Percentiles rank a stretch among this genome's conserved stretches.
phyloP scores from a whole-genome alignment of 2,888 invertebrate genomes.

The Embidobia sp. region DNA sequence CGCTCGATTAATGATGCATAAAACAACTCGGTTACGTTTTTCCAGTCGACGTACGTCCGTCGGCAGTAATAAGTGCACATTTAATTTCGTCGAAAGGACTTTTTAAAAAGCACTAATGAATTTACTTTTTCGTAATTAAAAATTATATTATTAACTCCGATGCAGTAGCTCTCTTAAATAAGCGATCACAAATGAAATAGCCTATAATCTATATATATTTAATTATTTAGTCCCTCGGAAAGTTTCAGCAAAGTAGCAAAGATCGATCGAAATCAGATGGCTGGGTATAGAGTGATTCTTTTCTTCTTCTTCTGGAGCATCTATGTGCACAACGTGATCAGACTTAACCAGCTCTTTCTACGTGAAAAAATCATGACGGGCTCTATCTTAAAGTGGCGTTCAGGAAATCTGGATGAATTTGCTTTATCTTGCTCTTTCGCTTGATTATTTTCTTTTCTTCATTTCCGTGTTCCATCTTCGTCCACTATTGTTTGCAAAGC shows the following conservation, averaged over 20 bases:
- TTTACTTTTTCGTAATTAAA: background rate
- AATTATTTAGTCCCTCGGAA: constrained; percentile 29
- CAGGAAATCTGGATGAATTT: constrained; percentile 31
- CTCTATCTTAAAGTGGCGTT: constrained; percentile 24
- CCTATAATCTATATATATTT: no score
- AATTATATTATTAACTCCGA: background rate
- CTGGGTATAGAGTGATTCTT: constrained; percentile 34
- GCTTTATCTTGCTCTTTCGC: constrained; percentile 3
- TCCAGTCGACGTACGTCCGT: no score
- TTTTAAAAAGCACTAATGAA: no score
- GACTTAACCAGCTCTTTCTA: constrained; percentile 40
- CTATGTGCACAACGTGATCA: constrained; percentile 50
- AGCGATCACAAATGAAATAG: constrained; percentile 22
- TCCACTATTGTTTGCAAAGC: background rate
- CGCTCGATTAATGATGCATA: no score
- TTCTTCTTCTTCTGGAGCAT: constrained; percentile 27
- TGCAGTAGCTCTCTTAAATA: no score
- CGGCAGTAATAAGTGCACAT: no score
- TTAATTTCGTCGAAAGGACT: no score
- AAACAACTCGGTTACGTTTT: no score
- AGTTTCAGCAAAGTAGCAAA: constrained; percentile 27
- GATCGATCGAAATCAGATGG: constrained; percentile 38
- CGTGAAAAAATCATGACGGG: constrained; percentile 40
- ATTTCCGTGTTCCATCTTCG: background rate
- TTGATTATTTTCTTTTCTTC: constrained; percentile 21